These are phyloP conservation scores for Drosophila elegans DNA, from an alignment of 1,140 invertebrate genomes.

Conservation along the genomic window DNA sequence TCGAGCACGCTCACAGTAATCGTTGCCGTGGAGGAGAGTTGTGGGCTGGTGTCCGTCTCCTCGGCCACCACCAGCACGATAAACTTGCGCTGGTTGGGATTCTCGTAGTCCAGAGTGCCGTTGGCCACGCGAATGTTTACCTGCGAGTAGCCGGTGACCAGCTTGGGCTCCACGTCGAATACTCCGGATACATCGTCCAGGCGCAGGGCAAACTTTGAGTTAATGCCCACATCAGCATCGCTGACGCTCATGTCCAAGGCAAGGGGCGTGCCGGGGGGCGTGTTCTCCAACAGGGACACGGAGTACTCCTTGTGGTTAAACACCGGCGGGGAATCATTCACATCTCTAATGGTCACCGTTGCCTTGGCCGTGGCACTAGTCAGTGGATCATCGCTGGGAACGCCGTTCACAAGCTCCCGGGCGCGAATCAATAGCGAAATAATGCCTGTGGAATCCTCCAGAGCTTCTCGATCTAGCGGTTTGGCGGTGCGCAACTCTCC, in stretches of 20 bases:
- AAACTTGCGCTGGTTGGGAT: conserved; percentile 96
- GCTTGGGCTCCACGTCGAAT: conserved; percentile 92
- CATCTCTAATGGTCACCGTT: conserved; percentile 94
- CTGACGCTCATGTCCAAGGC: conserved; percentile 94
- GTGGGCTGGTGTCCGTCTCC: conserved; percentile 90
- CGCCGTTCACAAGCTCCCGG: conserved; percentile 90
- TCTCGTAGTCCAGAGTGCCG: conserved; percentile 94
- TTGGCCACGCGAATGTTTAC: conserved; percentile 93
- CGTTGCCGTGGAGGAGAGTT: conserved; percentile 93
- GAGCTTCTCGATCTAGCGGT: conserved; percentile 92
- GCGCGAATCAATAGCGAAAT: conserved; percentile 90
- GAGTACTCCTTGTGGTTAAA: conserved; percentile 93
- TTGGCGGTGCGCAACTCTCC: conserved; percentile 93
- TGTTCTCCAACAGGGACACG: conserved; percentile 93
- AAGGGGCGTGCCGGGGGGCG: conserved; percentile 91
- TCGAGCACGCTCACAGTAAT: conserved; percentile 93
- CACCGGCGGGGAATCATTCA: conserved; percentile 96
- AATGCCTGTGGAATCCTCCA: conserved; percentile 91
- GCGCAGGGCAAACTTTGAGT: conserved; percentile 91
- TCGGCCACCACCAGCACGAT: conserved; percentile 94
- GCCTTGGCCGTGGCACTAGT: conserved; percentile 89
- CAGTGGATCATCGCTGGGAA: conserved; percentile 88
- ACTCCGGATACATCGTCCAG: conserved; percentile 92
- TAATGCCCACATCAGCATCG: conserved; percentile 93
- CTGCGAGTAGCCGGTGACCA: conserved; percentile 91